A percentile compares a stretch with the other conserved stretches of the same genome.
phyloP scores from a whole-genome alignment of 2,113 vertebrate genomes.

The Semnornis frantzii region DNA sequence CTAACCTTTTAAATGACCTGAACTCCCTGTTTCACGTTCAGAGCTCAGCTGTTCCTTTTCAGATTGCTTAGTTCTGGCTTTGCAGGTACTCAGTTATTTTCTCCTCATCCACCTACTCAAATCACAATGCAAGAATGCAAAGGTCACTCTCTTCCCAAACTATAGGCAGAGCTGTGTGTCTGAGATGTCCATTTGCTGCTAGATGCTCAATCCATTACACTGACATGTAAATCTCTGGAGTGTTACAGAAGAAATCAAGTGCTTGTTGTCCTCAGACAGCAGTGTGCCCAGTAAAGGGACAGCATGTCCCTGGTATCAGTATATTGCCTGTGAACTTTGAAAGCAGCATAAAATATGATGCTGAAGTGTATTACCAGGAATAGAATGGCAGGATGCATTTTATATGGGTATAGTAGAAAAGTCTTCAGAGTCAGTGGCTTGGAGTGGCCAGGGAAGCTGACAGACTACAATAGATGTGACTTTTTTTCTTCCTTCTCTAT shows the following conservation, averaged over 20 bases:
- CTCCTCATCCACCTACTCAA: neutral
- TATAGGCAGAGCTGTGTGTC: neutral
- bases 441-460: neutral
- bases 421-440: neutral
- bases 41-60: neutral
- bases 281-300: neutral
- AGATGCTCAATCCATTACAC: neutral
- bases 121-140: neutral
- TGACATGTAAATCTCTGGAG: neutral
- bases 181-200: neutral
- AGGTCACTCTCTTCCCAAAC: neutral
- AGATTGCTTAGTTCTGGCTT: neutral
- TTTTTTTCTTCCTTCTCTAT: neutral
- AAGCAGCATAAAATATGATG: constrained; percentile 9
- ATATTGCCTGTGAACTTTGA: neutral
- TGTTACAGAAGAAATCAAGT: neutral
- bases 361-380: neutral
- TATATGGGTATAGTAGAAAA: neutral
- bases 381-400: neutral
- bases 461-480: neutral
- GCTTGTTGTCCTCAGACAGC: neutral
- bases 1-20: neutral
- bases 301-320: neutral
- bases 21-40: neutral
- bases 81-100: neutral